Base-by-base conservation (phyloP, 2,113 vertebrate genomes). In the Lophotis ruficrista region DNA sequence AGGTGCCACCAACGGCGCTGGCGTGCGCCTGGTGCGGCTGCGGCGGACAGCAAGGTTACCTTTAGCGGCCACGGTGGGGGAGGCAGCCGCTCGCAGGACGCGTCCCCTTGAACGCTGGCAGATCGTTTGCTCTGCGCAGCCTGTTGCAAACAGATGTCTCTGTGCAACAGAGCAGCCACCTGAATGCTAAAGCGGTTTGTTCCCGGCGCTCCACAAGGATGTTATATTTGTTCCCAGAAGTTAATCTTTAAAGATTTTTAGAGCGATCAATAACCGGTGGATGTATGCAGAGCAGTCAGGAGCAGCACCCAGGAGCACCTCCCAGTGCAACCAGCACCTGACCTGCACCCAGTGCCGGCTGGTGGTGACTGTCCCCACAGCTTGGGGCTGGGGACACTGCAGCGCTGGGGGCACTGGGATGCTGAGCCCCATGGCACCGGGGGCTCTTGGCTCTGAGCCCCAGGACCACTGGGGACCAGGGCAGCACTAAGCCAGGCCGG, bases 211-310 rank as follows among this genome's bases (percentile, higher is more conserved):
- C 96, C 94, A 95, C 81, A 93, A 94, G 93, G 93, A 89, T 82
- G 95, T 95, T 89, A 73, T 47, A 85, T 96, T 95, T 96, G 89
- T 95, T 97, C 94, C 95, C 95, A 92, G 86, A 97, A 94, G 93
- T 92, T 96, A 94, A 96, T 97, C 96, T 97, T 93, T 94, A 96
- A 95, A 94, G 96, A 96, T 89, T 97, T 94, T 92, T 64, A 66
- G 80, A 81, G 90, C 8, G 11, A 94, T 98, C 97, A 37, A 96
- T 97, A 96, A n/a, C 23, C 31, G 69, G 94, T 19, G 87, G 86
- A 50, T 57, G 94, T 57, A 89, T n/a, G 90, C 66, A 87, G 90
- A 90, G 62, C 48, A 47, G 69, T 33, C 38, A 61, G 73, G 65
- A 91, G 94, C 53, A 18, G 72, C 9, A 9, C 24, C 30, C 9